phyloP scores from a whole-genome alignment of 92 coral and sea anemone genomes.

The Actinostola sp. region DNA sequence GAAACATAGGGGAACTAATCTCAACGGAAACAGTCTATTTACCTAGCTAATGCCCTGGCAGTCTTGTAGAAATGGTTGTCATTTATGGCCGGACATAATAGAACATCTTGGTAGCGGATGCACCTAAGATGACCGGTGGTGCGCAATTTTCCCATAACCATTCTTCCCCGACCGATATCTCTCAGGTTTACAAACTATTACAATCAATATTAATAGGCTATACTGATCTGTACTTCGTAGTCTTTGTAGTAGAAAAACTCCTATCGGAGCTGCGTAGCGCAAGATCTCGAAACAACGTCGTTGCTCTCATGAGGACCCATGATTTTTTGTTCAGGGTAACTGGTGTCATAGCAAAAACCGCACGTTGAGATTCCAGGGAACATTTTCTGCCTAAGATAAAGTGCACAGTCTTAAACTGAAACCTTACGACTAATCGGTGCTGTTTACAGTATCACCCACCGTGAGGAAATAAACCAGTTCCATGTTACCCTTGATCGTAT shows the following conservation, averaged over 20 bases:
- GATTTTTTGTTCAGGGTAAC: too few relatives aligned
- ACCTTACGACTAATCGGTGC: neutral
- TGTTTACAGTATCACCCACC: constrained; percentile 39
- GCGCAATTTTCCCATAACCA: neutral
- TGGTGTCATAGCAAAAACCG: too few relatives aligned
- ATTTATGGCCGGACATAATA: neutral
- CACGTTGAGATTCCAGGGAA: too few relatives aligned
- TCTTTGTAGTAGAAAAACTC: too few relatives aligned
- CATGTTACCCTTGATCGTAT: constrained; percentile 32
- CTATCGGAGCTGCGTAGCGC: too few relatives aligned
- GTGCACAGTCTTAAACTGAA: too few relatives aligned
- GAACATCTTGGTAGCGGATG: constrained; percentile 32
- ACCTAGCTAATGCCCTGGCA: constrained; percentile 21
- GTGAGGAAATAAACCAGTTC: constrained; percentile 45
- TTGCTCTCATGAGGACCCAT: too few relatives aligned
- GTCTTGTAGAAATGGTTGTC: neutral
- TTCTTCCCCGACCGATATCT: neutral
- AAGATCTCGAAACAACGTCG: too few relatives aligned
- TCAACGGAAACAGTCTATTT: constrained; percentile 34
- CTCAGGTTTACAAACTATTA: neutral
- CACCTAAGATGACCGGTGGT: neutral
- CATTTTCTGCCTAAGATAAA: too few relatives aligned
- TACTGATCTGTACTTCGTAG: too few relatives aligned
- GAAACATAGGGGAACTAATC: constrained; percentile 14
- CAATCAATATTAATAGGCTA: neutral